These are phyloP conservation scores for Orcinus orca DNA, from an alignment of 2,113 vertebrate genomes.

Conservation along the genomic window DNA sequence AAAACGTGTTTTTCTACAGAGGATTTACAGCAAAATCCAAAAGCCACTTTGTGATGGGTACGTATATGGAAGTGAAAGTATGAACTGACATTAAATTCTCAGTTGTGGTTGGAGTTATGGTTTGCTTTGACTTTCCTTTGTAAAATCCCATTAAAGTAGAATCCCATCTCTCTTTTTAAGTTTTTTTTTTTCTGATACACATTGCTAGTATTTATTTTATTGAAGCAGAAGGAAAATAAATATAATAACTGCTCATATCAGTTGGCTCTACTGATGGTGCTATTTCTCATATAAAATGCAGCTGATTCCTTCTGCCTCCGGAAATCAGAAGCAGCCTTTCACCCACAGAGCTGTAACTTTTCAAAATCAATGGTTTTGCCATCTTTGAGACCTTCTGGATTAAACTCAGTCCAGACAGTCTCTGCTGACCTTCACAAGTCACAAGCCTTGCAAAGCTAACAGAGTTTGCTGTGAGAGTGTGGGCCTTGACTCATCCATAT, in stretches of 20 bases:
- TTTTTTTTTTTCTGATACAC: not conserved
- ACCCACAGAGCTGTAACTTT: not conserved
- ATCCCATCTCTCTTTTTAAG: not conserved
- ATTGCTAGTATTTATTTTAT: not conserved
- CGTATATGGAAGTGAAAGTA: not conserved
- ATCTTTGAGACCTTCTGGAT: not conserved
- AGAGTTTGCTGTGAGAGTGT: not conserved
- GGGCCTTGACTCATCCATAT: not conserved
- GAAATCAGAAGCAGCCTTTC: not conserved
- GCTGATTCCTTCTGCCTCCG: not conserved
- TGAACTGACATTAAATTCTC: not conserved
- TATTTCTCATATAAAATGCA: constrained; percentile 1
- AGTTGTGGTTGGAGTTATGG: not conserved
- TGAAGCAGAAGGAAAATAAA: constrained; percentile 13
- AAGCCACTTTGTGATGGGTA: not conserved
- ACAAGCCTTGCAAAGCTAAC: not conserved
- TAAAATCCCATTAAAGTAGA: constrained; percentile 31
- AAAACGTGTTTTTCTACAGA: not conserved
- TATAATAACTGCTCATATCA: not conserved
- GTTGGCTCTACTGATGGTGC: not conserved
- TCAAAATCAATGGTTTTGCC: not conserved
- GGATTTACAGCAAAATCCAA: not conserved
- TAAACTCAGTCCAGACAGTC: not conserved
- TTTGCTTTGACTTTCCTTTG: constrained; percentile 11
- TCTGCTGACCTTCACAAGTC: not conserved